These are phyloP conservation scores for Drosophila quinaria DNA, from an alignment of 2,888 invertebrate genomes.

Conservation along the genomic window DNA sequence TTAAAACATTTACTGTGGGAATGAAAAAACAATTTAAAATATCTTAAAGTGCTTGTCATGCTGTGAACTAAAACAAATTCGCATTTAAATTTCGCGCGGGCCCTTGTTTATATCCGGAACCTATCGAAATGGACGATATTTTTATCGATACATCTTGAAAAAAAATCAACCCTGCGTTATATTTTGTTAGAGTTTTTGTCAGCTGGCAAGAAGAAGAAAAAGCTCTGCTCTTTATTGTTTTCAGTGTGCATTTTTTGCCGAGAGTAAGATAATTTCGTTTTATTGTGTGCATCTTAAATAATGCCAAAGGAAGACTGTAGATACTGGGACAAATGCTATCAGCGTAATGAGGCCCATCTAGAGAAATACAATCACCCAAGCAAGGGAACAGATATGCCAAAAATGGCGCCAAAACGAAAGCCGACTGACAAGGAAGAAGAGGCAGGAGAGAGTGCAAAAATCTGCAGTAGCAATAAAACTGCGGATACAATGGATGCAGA, in stretches of 20 bases:
- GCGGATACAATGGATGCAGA: slow-evolving; percentile 25
- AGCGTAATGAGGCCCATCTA: slow-evolving; percentile 91
- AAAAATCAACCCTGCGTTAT: neutral
- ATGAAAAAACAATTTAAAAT: neutral
- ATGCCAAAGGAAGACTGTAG: slow-evolving; percentile 89
- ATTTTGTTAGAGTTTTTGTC: neutral
- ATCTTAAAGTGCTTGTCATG: neutral
- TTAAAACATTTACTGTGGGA: slow-evolving; percentile 11
- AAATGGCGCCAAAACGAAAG: slow-evolving; percentile 72
- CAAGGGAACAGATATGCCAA: slow-evolving; percentile 66
- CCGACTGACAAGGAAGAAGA: slow-evolving; percentile 32
- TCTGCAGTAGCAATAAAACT: slow-evolving; percentile 22
- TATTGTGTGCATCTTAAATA: slow-evolving; percentile 17
- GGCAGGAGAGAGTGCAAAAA: slow-evolving; percentile 20
- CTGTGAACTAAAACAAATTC: neutral
- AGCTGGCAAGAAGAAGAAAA: slow-evolving; percentile 34
- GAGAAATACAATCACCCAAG: slow-evolving; percentile 92
- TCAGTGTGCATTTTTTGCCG: neutral
- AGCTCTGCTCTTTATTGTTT: slow-evolving; percentile 15
- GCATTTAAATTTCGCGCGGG: too few relatives aligned
- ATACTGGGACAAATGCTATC: slow-evolving; percentile 93
- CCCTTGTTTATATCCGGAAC: too few relatives aligned
- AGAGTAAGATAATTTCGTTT: neutral
- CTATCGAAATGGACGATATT: neutral
- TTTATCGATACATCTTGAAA: neutral